Evolutionary conservation across 2,888 invertebrate species (phyloP).

Genomic region (Carterocephalus palaemon): DNA sequence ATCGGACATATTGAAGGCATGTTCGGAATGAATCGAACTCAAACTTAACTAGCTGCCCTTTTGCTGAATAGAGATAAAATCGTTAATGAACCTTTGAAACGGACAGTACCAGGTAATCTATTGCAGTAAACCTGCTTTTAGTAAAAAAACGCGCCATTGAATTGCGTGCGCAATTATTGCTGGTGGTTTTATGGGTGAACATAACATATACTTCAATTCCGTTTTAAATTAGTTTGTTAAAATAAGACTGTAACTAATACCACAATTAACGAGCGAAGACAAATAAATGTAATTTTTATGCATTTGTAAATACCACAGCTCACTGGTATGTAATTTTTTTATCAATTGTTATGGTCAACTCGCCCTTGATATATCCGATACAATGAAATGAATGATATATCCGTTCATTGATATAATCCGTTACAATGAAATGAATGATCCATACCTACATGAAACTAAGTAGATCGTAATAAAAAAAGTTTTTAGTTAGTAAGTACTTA

Average conservation of each 20-base stretch:
- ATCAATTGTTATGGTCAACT: too few relatives aligned
- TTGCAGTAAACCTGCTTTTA: slow-evolving; percentile 9
- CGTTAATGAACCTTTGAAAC: slow-evolving; percentile 38
- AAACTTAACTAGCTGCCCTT: slow-evolving; percentile 46
- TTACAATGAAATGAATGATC: too few relatives aligned
- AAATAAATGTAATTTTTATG: too few relatives aligned
- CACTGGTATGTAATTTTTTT: too few relatives aligned
- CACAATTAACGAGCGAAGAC: too few relatives aligned
- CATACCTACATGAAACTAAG: too few relatives aligned
- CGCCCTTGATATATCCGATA: too few relatives aligned
- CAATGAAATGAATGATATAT: too few relatives aligned
- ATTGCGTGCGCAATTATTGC: slow-evolving; percentile 15
- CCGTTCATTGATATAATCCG: too few relatives aligned
- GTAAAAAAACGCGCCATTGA: slow-evolving; percentile 19
- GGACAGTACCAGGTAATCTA: slow-evolving; percentile 23
- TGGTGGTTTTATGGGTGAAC: slow-evolving; percentile 20
- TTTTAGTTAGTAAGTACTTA: too few relatives aligned
- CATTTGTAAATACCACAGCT: too few relatives aligned
- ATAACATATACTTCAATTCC: slow-evolving; percentile 14
- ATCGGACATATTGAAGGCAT: slow-evolving; percentile 57
- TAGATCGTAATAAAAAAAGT: too few relatives aligned
- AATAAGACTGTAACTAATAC: slow-evolving; percentile 11
- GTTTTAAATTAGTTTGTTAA: slow-evolving; percentile 20
- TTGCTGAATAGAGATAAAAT: slow-evolving; percentile 47
- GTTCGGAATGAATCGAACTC: slow-evolving; percentile 49